Evolutionary conservation across 2,797 vertebrate genomes (phyloP), one percentile per base, ranked within the genome.

Genomic region (Lagodon rhomboides): DNA sequence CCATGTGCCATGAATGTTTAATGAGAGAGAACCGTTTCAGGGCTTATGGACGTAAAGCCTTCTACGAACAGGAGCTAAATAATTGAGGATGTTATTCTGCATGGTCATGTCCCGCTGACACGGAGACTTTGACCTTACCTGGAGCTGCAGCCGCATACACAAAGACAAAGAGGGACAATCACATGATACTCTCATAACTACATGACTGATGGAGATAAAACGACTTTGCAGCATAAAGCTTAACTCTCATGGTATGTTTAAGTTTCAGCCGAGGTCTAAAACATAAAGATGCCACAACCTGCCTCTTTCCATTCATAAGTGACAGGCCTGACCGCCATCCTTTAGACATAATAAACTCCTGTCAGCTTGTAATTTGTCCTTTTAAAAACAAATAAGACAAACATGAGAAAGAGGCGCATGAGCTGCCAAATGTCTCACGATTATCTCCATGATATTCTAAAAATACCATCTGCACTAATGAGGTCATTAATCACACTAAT

Each of bases 1-100:
- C 87, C 81, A 86, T 89, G 82, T 87, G 82, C 68, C 79, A 87
- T 94, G 88, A 88, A 94, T 95, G 82, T 94, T 94, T 94, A 85
- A 95, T 90, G 78, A 79, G 73, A 79, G 77, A 70, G 87, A 92
- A 87, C 72, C 67, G 86, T 90, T 87, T 79, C 69, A 80, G 72
- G 84, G 81, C 73, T 87, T 87, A 77, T 78, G 67, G 77, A 87
- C 1, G 3, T 82, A 69, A 88, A 91, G 79, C 55, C 71, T 73
- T 91, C 79, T 77, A 84, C 20, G 62, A 89, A 86, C 74, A 73
- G 66, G 10, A 76, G 73, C 73, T 94, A 64, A 94, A 94, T 95
- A 85, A 94, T 94, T 92, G 74, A 95, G 34, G 72, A 75, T 17
- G 72, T 85, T 83, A 86, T 77, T 83, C 81, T 85, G 78, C 49